Percentiles rank a stretch among this genome's conserved stretches.
These are phyloP conservation scores for Anthopleura xanthogrammica DNA, from an alignment of 92 coral and sea anemone genomes.

Conservation along the genomic window DNA sequence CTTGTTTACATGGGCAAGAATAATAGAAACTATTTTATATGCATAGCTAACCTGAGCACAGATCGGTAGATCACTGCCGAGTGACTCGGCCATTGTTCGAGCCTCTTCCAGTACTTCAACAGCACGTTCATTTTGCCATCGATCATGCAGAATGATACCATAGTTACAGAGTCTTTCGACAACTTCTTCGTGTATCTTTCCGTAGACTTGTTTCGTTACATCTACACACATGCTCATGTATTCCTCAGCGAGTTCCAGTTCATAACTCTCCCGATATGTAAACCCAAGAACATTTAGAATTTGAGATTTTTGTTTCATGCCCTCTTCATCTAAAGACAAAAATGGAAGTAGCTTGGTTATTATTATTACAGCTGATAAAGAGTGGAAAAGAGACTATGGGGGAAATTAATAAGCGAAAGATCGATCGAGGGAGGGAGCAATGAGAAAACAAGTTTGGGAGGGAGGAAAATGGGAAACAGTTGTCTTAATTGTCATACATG, in stretches of 20 bases:
- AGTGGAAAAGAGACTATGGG: no score
- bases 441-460: not conserved
- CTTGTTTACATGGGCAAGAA: no score
- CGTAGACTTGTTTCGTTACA: constrained; percentile 62
- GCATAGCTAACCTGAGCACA: constrained; percentile 25
- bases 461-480: no score
- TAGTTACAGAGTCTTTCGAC: constrained; percentile 83
- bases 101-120: constrained; percentile 71
- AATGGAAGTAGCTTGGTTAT: no score
- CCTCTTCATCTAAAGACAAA: constrained; percentile 32
- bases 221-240: constrained; percentile 73
- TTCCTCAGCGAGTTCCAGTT: constrained; percentile 72
- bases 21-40: not conserved
- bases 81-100: constrained; percentile 47
- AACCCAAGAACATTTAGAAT: constrained; percentile 71
- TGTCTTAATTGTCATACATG: no score
- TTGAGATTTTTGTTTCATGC: constrained; percentile 58
- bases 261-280: constrained; percentile 73
- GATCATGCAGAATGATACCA: constrained; percentile 81
- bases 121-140: constrained; percentile 74
- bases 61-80: constrained; percentile 4
- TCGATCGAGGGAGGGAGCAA: not conserved
- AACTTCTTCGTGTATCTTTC: constrained; percentile 55
- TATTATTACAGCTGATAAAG: no score
- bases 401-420: no score